These are phyloP conservation scores for Anguilla marmorata DNA, from an alignment of 2,797 vertebrate genomes.

Conservation along the genomic window DNA sequence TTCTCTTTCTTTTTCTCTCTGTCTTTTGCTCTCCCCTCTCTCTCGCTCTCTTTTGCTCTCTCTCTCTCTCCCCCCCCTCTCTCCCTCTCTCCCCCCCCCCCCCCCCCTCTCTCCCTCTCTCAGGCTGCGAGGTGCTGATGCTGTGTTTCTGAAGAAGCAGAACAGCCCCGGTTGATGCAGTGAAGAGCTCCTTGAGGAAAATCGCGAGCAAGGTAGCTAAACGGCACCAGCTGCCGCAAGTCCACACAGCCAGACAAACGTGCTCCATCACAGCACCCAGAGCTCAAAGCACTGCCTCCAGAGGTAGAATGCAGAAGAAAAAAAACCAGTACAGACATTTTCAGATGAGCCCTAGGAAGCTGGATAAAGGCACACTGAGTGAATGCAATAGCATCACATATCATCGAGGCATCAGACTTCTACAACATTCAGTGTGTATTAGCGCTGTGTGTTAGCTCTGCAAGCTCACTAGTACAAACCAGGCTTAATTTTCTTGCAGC, in stretches of 20 bases:
- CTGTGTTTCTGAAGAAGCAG: constrained; percentile 71
- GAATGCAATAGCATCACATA: neutral
- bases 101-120: neutral
- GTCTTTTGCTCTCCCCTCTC: neutral
- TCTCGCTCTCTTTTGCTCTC: constrained; percentile 12
- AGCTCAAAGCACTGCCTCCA: neutral
- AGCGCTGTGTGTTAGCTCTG: neutral
- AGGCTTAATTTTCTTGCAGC: neutral
- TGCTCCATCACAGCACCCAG: neutral
- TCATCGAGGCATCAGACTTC: neutral
- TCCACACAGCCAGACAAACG: constrained; percentile 13
- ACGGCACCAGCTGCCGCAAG: neutral
- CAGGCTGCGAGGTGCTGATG: constrained; percentile 76
- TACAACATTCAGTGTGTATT: neutral
- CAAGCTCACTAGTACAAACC: neutral
- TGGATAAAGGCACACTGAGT: neutral
- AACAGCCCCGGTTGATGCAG: constrained; percentile 75
- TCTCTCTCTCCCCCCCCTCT: neutral
- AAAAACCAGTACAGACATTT: neutral
- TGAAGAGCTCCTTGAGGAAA: constrained; percentile 73
- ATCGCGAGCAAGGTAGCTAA: constrained; percentile 64
- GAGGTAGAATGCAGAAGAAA: neutral
- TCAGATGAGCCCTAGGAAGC: neutral
- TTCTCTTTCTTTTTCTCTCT: constrained; percentile 2
- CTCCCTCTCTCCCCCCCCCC: neutral